Percentiles rank a stretch among this genome's conserved stretches.
phyloP scores from a whole-genome alignment of 2,113 vertebrate species.

The Bubo scandiacus region DNA sequence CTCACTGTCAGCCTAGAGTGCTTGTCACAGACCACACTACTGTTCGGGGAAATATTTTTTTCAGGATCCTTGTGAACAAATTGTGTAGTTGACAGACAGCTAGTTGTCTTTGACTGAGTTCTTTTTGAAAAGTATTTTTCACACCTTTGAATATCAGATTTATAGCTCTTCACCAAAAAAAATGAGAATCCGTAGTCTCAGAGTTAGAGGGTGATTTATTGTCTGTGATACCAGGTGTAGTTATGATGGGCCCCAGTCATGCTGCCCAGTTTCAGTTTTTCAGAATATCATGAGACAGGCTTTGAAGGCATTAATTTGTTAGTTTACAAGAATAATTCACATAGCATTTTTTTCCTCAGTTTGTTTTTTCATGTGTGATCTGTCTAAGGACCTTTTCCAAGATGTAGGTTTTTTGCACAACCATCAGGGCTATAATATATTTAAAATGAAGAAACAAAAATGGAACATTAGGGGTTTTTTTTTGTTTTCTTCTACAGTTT shows the following conservation, averaged over 20 bases:
- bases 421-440: not conserved
- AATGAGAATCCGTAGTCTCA: not conserved
- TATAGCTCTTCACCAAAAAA: not conserved
- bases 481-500: not conserved
- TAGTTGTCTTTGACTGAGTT: not conserved
- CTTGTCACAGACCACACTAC: not conserved
- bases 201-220: not conserved
- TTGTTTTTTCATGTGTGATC: not conserved
- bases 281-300: accelerated
- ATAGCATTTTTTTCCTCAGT: not conserved
- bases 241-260: not conserved
- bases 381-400: not conserved
- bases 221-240: not conserved
- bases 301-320: not conserved
- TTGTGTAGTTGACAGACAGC: not conserved
- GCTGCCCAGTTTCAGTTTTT: not conserved
- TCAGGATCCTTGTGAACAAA: not conserved
- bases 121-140: not conserved
- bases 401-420: not conserved
- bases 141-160: not conserved
- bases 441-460: not conserved
- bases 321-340: not conserved
- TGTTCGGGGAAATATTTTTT: not conserved
- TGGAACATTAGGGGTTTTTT: not conserved
- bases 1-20: not conserved